Base-by-base conservation (phyloP, 2,888 invertebrate genomes). In the Zele albiditarsus region DNA sequence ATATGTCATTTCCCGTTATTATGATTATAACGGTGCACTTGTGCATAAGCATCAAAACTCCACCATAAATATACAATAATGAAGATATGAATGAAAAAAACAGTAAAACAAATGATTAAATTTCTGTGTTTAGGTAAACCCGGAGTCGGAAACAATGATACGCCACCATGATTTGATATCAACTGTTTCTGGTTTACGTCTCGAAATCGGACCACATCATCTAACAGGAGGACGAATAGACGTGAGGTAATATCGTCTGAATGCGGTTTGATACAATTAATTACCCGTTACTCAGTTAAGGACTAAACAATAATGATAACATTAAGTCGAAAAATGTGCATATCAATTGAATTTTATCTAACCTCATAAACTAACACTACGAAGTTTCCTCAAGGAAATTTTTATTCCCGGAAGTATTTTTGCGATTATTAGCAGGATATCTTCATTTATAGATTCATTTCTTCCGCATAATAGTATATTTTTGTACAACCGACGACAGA, bases 161-260 rank as follows among this genome's bases (percentile, higher is more conserved):
- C 86, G 87, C 76, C 83, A 85, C 62, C 88, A 89, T 77, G 90
- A 90, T 25, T 85, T 90, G 74, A 81, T 88, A 75, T 87, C 88
- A 63, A 88, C 89, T 20, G 84, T 87, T 20, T 88, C 90, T 70
- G 90, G 90, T 74, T 84, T 91, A 69, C 85, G 89, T 57, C 83
- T 90, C 46, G 87, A 89, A 77, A 84, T 90, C 53, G 84, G 88
- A 73, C 88, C 90, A 38, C 82, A 86, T 78, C 90, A 90, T 79
- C 81, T 89, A 71, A 75, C 84, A 6, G 83, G 83, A 72, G 87
- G 86, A 63, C 85, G 82, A 82, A 87, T 89, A 76, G 85, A 85
- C 82, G 85, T 89, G 82, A 89, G 86, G 89, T 89, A 84, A 84
- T 72, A 23, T 73, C 33, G 27, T 23, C 25, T 70, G 28, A 65